Percentiles rank a stretch among this genome's conserved stretches.
phyloP scores from a whole-genome alignment of 1,140 invertebrate species.

The Ostrea denselamellosa region DNA sequence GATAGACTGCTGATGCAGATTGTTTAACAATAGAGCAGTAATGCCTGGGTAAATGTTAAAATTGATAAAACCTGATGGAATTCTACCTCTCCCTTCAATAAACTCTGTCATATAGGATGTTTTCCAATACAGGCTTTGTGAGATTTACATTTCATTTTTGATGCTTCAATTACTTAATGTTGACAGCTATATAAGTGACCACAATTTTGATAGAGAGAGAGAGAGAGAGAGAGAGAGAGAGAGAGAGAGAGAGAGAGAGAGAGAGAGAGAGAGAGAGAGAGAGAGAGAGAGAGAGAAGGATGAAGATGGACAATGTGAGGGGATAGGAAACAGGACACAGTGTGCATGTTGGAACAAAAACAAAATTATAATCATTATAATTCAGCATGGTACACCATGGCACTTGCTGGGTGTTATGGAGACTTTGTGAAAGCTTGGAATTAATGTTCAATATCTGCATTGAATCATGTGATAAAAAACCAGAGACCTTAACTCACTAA shows the following conservation, averaged over 20 bases:
- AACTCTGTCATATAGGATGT: conserved; percentile 21
- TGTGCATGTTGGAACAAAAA: background rate
- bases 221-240: too few relatives aligned
- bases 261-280: too few relatives aligned
- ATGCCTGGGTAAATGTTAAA: conserved; percentile 14
- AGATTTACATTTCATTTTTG: too few relatives aligned
- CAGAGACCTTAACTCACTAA: background rate
- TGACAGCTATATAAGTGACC: too few relatives aligned
- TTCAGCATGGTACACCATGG: too few relatives aligned
- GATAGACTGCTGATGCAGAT: background rate
- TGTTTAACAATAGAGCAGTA: background rate
- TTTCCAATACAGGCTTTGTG: background rate
- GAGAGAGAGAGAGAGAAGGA: too few relatives aligned
- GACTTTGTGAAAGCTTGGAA: background rate
- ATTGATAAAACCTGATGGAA: conserved; percentile 29
- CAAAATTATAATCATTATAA: too few relatives aligned
- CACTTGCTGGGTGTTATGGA: too few relatives aligned
- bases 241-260: too few relatives aligned
- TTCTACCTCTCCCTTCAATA: conserved; percentile 28
- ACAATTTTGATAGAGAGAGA: too few relatives aligned
- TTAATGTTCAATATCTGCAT: background rate
- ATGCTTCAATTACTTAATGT: too few relatives aligned
- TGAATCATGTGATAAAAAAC: background rate
- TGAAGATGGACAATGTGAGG: background rate
- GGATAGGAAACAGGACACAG: background rate